Percentiles rank a stretch among this genome's conserved stretches.
phyloP scores from a whole-genome alignment of 2,797 vertebrate species.

The Galago senegalensis region DNA sequence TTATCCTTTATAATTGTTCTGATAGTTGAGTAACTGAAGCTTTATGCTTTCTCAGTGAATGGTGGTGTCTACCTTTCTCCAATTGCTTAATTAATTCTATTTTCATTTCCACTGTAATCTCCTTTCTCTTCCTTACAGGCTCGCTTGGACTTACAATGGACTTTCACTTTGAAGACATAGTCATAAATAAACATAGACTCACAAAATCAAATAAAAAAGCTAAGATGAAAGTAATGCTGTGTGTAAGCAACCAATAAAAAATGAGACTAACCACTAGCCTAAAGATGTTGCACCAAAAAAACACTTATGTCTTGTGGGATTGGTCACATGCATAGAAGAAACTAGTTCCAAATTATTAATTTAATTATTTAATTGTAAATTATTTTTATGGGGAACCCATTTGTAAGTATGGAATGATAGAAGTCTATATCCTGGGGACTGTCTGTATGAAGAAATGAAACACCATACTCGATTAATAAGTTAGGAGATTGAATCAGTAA shows the following conservation, averaged over 20 bases:
- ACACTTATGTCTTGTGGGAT: background rate
- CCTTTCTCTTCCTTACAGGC: background rate
- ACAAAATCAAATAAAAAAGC: background rate
- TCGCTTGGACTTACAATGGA: background rate
- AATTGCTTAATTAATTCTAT: background rate
- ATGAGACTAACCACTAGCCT: background rate
- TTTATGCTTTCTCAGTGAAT: background rate
- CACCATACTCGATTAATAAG: background rate
- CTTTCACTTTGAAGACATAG: background rate
- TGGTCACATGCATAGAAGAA: background rate
- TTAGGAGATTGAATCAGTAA: background rate
- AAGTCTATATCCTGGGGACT: background rate
- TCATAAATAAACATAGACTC: background rate
- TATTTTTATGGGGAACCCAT: background rate
- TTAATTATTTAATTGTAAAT: background rate
- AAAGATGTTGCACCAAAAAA: background rate
- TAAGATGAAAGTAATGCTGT: background rate
- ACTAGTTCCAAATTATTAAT: background rate
- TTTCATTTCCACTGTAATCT: background rate
- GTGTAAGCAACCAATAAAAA: background rate
- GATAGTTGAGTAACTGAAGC: background rate
- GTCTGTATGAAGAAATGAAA: background rate
- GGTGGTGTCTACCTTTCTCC: background rate
- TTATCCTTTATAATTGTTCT: background rate
- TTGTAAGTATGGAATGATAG: background rate